Evolutionary conservation across 2,113 vertebrate genomes (phyloP).

Genomic region (Entomyzon cyanotis): DNA sequence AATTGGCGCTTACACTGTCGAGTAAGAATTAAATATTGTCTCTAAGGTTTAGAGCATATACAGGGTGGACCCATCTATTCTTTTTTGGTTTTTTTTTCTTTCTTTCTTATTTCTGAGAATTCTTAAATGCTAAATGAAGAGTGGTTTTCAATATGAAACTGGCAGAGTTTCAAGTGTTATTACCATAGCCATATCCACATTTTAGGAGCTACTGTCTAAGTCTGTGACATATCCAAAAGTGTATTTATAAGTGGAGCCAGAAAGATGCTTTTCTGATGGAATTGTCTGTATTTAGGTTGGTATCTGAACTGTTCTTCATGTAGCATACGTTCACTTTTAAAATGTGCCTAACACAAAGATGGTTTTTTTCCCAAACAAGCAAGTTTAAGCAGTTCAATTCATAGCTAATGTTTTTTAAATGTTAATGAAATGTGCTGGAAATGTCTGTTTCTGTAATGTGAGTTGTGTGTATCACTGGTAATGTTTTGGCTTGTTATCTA

Average conservation of each 20-base stretch:
- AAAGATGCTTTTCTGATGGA: conserved; percentile 30
- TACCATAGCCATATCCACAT: conserved; percentile 16
- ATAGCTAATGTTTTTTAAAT: conserved; percentile 15
- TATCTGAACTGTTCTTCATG: conserved; percentile 59
- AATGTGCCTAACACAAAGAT: conserved; percentile 71
- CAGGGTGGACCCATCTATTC: conserved; percentile 44
- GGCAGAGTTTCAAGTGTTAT: conserved; percentile 44
- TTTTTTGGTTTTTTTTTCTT: not conserved
- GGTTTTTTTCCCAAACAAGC: not conserved
- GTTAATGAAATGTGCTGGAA: conserved; percentile 47
- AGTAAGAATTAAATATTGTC: conserved; percentile 63
- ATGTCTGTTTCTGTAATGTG: conserved; percentile 52
- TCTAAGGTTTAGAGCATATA: conserved; percentile 55
- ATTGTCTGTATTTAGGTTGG: conserved; percentile 7
- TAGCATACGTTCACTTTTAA: conserved; percentile 47
- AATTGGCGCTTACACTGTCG: conserved; percentile 51
- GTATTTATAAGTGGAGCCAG: not conserved
- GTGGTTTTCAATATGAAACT: conserved; percentile 65
- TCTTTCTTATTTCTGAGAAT: conserved; percentile 7
- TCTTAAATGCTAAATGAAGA: conserved; percentile 46
- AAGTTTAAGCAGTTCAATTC: conserved; percentile 21
- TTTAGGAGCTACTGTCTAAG: conserved; percentile 13
- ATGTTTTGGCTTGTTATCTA: conserved; percentile 53
- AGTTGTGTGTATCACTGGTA: conserved; percentile 43
- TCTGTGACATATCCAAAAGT: not conserved